A percentile compares a stretch with the other conserved stretches of the same genome.
These are phyloP conservation scores for Pangasius sanitwongsei DNA, from an alignment of 2,797 vertebrate genomes.

Conservation along the genomic window DNA sequence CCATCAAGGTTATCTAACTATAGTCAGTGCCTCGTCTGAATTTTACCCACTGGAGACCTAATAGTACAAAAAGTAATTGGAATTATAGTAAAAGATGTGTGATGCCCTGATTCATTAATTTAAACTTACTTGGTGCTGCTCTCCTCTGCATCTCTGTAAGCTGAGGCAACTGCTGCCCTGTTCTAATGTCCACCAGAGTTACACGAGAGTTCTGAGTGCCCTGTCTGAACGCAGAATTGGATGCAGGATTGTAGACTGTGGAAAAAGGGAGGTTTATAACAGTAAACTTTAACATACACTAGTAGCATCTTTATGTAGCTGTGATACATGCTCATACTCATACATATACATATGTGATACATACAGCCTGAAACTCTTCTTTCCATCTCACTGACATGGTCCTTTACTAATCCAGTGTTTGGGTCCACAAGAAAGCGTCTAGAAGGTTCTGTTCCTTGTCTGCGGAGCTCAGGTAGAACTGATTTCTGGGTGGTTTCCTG, in stretches of 20 bases:
- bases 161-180: conserved; percentile 21
- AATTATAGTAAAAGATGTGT: background rate
- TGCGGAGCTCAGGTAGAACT: background rate
- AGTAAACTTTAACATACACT: too few species aligned
- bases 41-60: background rate
- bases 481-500: background rate
- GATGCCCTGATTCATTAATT: background rate
- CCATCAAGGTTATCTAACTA: background rate
- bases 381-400: conserved; percentile 62
- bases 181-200: conserved; percentile 41
- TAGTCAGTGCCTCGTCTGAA: background rate
- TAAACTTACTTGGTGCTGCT: conserved; percentile 18
- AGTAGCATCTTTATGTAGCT: background rate
- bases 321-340: background rate
- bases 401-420: conserved; percentile 57
- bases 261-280: background rate
- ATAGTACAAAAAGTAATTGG: background rate
- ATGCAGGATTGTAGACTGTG: conserved; percentile 48
- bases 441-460: conserved; percentile 56
- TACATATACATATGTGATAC: background rate
- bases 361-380: conserved; percentile 32
- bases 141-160: conserved; percentile 58
- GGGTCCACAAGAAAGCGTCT: conserved; percentile 62
- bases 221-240: conserved; percentile 49
- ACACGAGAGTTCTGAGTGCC: conserved; percentile 57